These are phyloP conservation scores for Okamejei kenojei DNA, from an alignment of 2,797 vertebrate species.

Conservation along the genomic window DNA sequence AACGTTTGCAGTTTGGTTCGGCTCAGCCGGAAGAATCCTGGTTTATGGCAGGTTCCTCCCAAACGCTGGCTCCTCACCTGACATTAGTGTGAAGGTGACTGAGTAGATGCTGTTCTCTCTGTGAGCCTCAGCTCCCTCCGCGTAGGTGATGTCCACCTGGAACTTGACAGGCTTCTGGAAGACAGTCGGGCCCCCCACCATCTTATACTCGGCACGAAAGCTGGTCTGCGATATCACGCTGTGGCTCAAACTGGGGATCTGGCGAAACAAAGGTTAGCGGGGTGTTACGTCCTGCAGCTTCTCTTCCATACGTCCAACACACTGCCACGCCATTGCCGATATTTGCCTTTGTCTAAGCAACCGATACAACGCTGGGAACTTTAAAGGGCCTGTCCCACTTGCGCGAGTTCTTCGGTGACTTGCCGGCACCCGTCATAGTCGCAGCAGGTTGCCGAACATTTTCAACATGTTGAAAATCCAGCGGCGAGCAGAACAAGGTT, in stretches of 20 bases:
- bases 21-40: background rate
- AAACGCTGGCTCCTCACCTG: constrained; percentile 57
- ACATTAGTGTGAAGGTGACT: constrained; percentile 87
- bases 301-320: too few species aligned
- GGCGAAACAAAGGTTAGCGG: constrained; percentile 10
- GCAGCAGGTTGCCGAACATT: too few species aligned
- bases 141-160: constrained; percentile 83
- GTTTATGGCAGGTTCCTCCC: background rate
- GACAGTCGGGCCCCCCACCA: constrained; percentile 78
- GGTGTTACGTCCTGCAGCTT: background rate
- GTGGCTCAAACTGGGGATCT: constrained; percentile 86
- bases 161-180: constrained; percentile 88
- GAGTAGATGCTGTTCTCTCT: constrained; percentile 81
- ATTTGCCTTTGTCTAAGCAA: too few species aligned
- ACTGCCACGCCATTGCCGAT: too few species aligned
- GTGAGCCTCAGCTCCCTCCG: constrained; percentile 68
- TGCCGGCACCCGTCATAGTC: too few species aligned
- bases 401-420: too few species aligned
- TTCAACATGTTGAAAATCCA: too few species aligned
- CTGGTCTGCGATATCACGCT: constrained; percentile 85
- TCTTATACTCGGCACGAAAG: constrained; percentile 83
- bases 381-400: too few species aligned
- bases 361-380: too few species aligned
- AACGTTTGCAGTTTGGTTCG: too few species aligned
- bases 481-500: too few species aligned